Conservation (phyloP, 1,140 invertebrate species). For the Teleopsis dalmanni region DNA sequence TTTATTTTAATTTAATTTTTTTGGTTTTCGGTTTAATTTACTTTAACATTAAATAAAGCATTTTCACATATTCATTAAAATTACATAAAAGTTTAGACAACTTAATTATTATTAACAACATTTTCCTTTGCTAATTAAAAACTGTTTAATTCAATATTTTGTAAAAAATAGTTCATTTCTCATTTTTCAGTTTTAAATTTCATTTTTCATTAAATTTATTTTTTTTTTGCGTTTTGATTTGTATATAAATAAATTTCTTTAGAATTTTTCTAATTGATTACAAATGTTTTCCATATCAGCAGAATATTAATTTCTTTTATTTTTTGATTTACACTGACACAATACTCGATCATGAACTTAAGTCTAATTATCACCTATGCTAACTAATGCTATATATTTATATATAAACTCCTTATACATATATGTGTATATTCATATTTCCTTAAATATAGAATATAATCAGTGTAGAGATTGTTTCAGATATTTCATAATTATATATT, state of each 20-base stretch:
- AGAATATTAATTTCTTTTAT: neutral
- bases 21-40: too few relatives aligned
- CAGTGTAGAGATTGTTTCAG: too few relatives aligned
- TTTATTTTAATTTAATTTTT: neutral
- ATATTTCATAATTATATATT: too few relatives aligned
- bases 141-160: neutral
- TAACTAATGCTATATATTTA: neutral
- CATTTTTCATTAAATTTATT: neutral
- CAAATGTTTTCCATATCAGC: neutral
- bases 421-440: neutral
- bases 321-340: too few relatives aligned
- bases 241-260: neutral
- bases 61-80: too few relatives aligned
- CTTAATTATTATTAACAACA: too few relatives aligned
- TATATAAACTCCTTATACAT: neutral
- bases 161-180: neutral
- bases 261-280: conserved; percentile 1
- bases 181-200: neutral
- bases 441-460: too few relatives aligned
- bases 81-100: too few relatives aligned
- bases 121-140: too few relatives aligned
- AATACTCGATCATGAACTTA: too few relatives aligned
- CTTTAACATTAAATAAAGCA: too few relatives aligned
- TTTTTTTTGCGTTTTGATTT: neutral
- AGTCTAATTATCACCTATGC: too few relatives aligned